Base-by-base conservation (phyloP, 2,113 vertebrate species). In the Gnathonemus echidnorhynchus region DNA sequence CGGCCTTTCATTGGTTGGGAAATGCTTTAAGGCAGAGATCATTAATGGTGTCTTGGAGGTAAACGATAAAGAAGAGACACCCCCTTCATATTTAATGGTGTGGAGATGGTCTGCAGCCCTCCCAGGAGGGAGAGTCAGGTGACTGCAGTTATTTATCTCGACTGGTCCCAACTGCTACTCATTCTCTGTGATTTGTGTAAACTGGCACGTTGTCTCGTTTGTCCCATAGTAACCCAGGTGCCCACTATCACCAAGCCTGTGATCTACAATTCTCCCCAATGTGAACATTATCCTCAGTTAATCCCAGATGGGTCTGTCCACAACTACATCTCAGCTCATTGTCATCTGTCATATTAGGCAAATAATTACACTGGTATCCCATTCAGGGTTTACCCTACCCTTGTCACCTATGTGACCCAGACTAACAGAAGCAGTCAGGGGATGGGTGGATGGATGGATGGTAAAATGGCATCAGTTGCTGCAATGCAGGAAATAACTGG, bases 1-100 rank as follows among this genome's bases (percentile, higher is more conserved):
- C 5, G 91, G 70, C 89, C 56, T 84, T 88, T 88, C 39, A 83
- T 89, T 39, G 48, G 56, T 19, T 24, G 15, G 27, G 35, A 52
- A 66, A 66, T 66, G 91, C 19, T 77, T 11, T 49, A 35, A 77
- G 70, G 13, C 70, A 19, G 27, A 74, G 11, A 74, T 74, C 21
- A 31, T 35, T 35, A 74, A 15, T 74, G 66, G 27, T 35, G 66
- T 15, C 31, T 35, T 74, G 66, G 66, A 39, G 35, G 11, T 35
- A 39, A 39, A 17, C 19, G 15, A 66, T 88, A 15, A 39, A 24
- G n/a, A 13, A 15, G 42, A 7, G 42, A 13, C 48, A 10, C 19
- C 46, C 45, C 21, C 10, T n/a, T 21, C 2, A 8, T 27, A 86
- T 86, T 86, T 84, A 24, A 84, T 58, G 9, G 31, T 3, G 70